Percentiles rank a stretch among this genome's conserved stretches.
phyloP scores from a whole-genome alignment of 2,797 vertebrate species.

The Channallabes apus region DNA sequence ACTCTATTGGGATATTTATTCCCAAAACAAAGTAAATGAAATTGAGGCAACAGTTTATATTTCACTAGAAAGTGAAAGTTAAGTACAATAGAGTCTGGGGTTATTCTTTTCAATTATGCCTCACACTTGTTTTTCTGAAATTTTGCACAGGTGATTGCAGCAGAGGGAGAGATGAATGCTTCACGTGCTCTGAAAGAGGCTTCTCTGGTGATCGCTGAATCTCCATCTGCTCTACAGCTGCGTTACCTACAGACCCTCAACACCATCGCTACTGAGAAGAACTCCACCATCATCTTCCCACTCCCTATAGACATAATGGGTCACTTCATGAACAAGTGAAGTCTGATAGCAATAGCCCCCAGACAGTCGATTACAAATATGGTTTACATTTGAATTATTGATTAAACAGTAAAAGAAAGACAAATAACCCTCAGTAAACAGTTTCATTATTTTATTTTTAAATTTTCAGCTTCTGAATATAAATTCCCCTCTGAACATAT shows the following conservation, averaged over 20 bases:
- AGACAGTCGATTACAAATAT: not conserved
- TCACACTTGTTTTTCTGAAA: not conserved
- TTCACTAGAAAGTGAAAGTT: not conserved
- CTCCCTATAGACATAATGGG: constrained; percentile 74
- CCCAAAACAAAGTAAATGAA: not conserved
- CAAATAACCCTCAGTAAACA: not conserved
- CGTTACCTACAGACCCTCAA: constrained; percentile 81
- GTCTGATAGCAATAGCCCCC: not conserved
- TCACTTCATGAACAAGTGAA: constrained; percentile 71
- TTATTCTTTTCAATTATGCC: not conserved
- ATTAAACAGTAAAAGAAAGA: not conserved
- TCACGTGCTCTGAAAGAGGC: constrained; percentile 80
- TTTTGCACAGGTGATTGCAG: constrained; percentile 75
- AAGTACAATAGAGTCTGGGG: not conserved
- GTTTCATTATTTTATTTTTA: not conserved
- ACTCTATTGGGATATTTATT: not conserved
- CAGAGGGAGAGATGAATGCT: constrained; percentile 82
- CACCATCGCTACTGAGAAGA: constrained; percentile 80
- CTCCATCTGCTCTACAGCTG: constrained; percentile 79
- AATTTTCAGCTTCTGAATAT: not conserved
- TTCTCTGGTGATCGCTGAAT: constrained; percentile 77
- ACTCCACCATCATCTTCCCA: constrained; percentile 83
- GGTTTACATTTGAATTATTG: not conserved
- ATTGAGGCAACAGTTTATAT: not conserved
- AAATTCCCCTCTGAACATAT: not conserved